Evolutionary conservation across 2,797 vertebrate species (phyloP), one percentile per base, ranked within the genome.

Genomic region (Urosaurus nigricauda): DNA sequence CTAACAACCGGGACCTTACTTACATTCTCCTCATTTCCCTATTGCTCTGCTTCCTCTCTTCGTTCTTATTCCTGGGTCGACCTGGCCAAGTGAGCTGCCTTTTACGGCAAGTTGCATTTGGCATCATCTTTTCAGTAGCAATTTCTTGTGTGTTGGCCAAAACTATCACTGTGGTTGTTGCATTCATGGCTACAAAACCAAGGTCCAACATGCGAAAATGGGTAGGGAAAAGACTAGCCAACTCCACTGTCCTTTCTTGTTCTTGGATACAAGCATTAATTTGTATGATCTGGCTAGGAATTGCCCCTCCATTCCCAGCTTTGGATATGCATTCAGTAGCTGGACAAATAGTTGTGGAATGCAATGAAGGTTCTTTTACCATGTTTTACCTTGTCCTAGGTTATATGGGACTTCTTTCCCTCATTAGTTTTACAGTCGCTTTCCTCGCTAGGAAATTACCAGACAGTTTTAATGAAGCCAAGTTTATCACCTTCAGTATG

Each of bases 1-100:
- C 84, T 75, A 86, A 86, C 13, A 86, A 86, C 3, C 12, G 85
- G 24, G 85, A 86, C 14, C 85, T 86, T 60, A 79, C 19, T 35
- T 80, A 87, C 1, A 11, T 5, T 82, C 60, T 35, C 43, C 82
- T 84, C 17, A 12, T 53, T 5, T 71, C 82, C 9, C 65, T 84
- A 9, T 43, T 84, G 26, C 43, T 84, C 32, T 84, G 82, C 65
- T 84, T 84, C 47, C 65, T 53, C 4, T 84, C 35, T 32, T 71
- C 65, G 14, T 35, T 84, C 2, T 16, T 84, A 0, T 84, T 71
- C 14, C 65, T 84, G 5, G 82, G 82, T 5, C 65, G 5, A 6
- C 82, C 82, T n/a, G 4, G 43, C 0, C 35, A 16, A 2, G 1
- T n/a, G 63, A 47, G 1, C 16, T 70, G 81, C 63, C 6, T 83